Conservation (phyloP, 2,797 vertebrate species). For the Coregonus suidteri region DNA sequence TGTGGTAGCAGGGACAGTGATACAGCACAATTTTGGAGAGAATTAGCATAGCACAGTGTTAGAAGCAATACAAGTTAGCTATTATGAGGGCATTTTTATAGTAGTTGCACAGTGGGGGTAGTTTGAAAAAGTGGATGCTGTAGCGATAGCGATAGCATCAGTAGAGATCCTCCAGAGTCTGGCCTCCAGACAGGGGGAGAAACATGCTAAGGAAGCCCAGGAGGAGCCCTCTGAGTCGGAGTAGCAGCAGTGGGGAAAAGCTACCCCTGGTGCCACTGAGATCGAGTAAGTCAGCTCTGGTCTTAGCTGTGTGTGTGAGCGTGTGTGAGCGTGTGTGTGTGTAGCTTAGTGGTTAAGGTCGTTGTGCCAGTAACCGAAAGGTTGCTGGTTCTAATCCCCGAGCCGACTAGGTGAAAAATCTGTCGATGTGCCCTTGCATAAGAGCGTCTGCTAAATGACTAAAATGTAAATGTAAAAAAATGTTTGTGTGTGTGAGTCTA, state of each 20-base stretch:
- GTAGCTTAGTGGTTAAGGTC: not conserved
- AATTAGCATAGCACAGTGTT: not conserved
- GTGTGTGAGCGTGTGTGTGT: not conserved
- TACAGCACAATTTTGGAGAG: not conserved
- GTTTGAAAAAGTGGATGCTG: not conserved
- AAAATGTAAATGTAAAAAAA: too few species aligned
- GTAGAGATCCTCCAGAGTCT: not conserved
- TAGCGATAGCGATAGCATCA: not conserved
- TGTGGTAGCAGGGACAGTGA: not conserved
- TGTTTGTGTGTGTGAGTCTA: not conserved
- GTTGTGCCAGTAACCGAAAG: too few species aligned
- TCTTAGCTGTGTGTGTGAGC: not conserved
- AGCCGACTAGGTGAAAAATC: too few species aligned
- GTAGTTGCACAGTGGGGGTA: not conserved
- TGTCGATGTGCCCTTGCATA: too few species aligned
- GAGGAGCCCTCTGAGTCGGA: slow-evolving; percentile 16
- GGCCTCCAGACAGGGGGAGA: not conserved
- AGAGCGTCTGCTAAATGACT: too few species aligned
- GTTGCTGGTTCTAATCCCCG: too few species aligned
- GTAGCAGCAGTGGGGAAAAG: slow-evolving; percentile 1
- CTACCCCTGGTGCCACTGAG: slow-evolving; percentile 31
- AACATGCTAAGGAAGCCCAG: slow-evolving; percentile 30
- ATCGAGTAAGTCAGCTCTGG: slow-evolving; percentile 10
- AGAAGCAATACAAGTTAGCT: not conserved
- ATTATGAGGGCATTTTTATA: not conserved